Evolutionary conservation across 2,888 invertebrate species (phyloP).

Genomic region (Xanthostigma xanthostigma): DNA sequence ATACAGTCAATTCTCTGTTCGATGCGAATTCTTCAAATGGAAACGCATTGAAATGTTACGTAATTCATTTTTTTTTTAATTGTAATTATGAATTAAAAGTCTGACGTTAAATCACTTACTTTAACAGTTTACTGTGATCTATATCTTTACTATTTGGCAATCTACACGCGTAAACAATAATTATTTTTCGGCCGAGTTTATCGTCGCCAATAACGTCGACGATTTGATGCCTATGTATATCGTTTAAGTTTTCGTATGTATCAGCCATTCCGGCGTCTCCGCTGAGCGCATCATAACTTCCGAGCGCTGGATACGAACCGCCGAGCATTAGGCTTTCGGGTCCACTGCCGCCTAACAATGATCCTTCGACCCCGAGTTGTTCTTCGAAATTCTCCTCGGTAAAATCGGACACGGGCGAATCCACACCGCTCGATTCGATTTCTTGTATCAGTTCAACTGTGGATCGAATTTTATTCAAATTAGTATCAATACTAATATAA

Average conservation of each 20-base stretch:
- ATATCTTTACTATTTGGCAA: conserved; percentile 33
- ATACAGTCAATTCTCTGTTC: conserved; percentile 4
- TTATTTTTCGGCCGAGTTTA: conserved; percentile 79
- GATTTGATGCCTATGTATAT: conserved; percentile 60
- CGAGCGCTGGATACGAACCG: conserved; percentile 34
- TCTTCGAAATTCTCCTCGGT: conserved; percentile 86
- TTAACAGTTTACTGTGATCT: conserved; percentile 48
- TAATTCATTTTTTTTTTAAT: background rate
- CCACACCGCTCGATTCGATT: conserved; percentile 31
- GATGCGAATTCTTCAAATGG: background rate
- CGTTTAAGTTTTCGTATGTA: conserved; percentile 23
- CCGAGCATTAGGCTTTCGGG: conserved; percentile 22
- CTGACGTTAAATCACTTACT: conserved; percentile 29
- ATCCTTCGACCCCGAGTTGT: conserved; percentile 56
- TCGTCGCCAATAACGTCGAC: conserved; percentile 77
- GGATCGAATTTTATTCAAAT: background rate
- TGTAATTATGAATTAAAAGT: no score
- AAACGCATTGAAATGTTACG: background rate
- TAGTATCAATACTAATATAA: background rate
- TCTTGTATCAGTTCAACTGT: conserved; percentile 25
- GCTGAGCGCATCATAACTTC: conserved; percentile 47
- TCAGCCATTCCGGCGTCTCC: conserved; percentile 35
- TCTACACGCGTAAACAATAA: conserved; percentile 89
- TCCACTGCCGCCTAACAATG: conserved; percentile 26
- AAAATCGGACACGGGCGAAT: conserved; percentile 67